phyloP scores from a whole-genome alignment of 2,113 vertebrate species.

The Mugil cephalus region DNA sequence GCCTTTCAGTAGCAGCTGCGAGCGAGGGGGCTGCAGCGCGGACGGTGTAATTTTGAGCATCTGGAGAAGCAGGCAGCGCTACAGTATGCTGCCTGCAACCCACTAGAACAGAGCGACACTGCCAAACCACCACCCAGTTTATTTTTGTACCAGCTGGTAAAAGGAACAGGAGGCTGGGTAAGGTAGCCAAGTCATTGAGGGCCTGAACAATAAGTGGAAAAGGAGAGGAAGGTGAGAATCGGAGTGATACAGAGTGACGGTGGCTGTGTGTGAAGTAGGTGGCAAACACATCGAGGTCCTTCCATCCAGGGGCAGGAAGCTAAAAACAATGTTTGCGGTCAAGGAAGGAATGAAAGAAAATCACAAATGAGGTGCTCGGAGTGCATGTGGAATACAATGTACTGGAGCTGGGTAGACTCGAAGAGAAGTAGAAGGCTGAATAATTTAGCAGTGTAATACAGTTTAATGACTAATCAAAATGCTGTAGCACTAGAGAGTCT shows the following conservation, averaged over 20 bases:
- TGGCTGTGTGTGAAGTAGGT: conserved; percentile 10
- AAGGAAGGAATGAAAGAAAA: conserved; percentile 34
- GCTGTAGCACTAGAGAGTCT: conserved; percentile 30
- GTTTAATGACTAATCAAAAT: conserved; percentile 62
- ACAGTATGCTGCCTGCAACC: conserved; percentile 46
- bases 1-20: conserved; percentile 78
- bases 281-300: conserved; percentile 29
- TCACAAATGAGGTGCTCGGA: conserved; percentile 1
- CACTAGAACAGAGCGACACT: conserved; percentile 56
- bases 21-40: conserved; percentile 42
- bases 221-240: conserved; percentile 47
- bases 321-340: conserved; percentile 58
- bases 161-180: conserved; percentile 56
- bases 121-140: conserved; percentile 56
- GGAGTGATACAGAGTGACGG: conserved; percentile 16
- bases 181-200: conserved; percentile 56
- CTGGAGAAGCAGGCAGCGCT: conserved; percentile 70
- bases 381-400: conserved; percentile 26
- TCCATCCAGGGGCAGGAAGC: conserved; percentile 59
- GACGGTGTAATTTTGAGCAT: conserved; percentile 69
- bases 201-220: conserved; percentile 68
- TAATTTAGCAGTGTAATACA: conserved; percentile 64
- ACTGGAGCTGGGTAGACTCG: conserved; percentile 14
- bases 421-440: conserved; percentile 52
- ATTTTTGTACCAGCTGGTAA: conserved; percentile 68